These are phyloP conservation scores for Urocolius indicus DNA, from an alignment of 2,113 vertebrate genomes.

Conservation along the genomic window DNA sequence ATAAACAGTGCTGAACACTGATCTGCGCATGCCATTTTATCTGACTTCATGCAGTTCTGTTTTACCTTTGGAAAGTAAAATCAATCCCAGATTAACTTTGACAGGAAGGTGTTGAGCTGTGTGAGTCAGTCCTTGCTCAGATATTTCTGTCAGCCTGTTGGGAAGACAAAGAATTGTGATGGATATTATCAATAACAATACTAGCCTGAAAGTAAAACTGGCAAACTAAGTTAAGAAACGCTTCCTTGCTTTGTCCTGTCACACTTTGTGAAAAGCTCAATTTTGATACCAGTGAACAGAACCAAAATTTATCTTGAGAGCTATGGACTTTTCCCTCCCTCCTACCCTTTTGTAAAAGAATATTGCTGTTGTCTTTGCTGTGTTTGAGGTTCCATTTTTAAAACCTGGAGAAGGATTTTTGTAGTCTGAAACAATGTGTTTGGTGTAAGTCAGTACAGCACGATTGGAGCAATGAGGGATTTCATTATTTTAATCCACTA, in stretches of 20 bases:
- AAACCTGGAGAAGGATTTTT: neutral
- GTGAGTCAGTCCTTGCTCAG: neutral
- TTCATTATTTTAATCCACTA: neutral
- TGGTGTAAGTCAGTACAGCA: neutral
- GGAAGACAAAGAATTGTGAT: constrained; percentile 31
- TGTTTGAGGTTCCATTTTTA: neutral
- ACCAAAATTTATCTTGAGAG: neutral
- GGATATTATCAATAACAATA: constrained; percentile 26
- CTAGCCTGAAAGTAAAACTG: constrained; percentile 9
- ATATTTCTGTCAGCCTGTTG: neutral
- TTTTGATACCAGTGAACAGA: neutral
- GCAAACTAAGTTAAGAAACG: neutral
- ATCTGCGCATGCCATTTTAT: neutral
- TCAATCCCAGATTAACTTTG: constrained; percentile 47
- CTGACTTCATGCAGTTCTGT: neutral
- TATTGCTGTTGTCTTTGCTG: neutral
- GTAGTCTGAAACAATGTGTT: neutral
- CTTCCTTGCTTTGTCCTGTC: neutral
- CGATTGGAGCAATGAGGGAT: neutral
- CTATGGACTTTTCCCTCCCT: neutral
- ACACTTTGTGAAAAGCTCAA: neutral
- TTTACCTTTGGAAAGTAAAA: constrained; percentile 48
- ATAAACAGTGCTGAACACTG: neutral
- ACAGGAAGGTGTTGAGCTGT: neutral
- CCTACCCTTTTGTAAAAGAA: neutral